Percentiles rank a stretch among this genome's conserved stretches.
Evolutionary conservation across 1,140 invertebrate species (phyloP).

Genomic region (Chrysomallon squamiferum): DNA sequence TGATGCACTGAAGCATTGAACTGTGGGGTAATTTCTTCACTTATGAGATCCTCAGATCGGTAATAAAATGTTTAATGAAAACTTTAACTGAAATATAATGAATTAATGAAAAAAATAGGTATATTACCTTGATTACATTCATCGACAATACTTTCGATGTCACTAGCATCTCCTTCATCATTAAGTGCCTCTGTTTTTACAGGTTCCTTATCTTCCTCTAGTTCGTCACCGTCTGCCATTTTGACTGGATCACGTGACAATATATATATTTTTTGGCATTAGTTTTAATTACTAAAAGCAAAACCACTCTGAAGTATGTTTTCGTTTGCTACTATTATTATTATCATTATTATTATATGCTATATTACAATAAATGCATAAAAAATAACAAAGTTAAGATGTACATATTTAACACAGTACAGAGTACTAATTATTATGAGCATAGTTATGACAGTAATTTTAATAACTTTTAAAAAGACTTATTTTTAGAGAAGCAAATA

Average conservation of each 20-base stretch:
- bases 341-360: neutral
- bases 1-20: no score
- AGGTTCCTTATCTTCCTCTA: neutral
- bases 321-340: neutral
- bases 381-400: neutral
- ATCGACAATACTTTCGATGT: neutral
- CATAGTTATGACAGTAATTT: no score
- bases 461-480: no score
- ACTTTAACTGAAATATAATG: no score
- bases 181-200: neutral
- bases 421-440: neutral
- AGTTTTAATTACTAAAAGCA: neutral
- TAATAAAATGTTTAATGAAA: no score
- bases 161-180: neutral
- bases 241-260: constrained; percentile 13
- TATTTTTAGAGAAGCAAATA: neutral
- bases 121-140: neutral
- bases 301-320: neutral
- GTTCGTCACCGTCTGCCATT: constrained; percentile 16
- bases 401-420: neutral
- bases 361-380: neutral
- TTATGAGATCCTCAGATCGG: no score
- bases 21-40: no score
- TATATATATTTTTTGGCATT: no score
- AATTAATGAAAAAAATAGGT: no score